phyloP scores from a whole-genome alignment of 92 coral and sea anemone genomes.

The Paramuricea clavata region DNA sequence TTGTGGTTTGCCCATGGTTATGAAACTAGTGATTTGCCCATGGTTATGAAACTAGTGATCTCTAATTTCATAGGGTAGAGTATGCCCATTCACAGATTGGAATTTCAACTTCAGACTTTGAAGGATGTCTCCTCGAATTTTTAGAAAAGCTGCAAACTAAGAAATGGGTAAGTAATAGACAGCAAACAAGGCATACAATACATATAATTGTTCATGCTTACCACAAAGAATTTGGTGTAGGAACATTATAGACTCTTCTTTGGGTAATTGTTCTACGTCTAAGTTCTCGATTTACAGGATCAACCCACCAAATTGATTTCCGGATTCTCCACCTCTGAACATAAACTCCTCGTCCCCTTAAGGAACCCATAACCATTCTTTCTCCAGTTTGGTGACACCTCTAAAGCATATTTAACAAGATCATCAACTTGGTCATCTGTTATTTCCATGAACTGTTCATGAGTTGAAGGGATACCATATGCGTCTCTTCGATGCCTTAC shows the following conservation, averaged over 20 bases:
- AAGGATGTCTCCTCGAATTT: too few relatives aligned
- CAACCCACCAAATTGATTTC: conserved; percentile 65
- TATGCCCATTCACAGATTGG: too few relatives aligned
- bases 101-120: too few relatives aligned
- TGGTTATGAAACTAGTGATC: too few relatives aligned
- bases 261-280: conserved; percentile 62
- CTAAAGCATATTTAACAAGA: conserved; percentile 59
- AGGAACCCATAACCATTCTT: conserved; percentile 71
- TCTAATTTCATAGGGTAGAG: too few relatives aligned
- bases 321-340: conserved; percentile 69
- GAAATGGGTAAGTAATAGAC: too few relatives aligned
- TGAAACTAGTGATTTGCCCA: too few relatives aligned
- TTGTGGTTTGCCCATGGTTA: too few relatives aligned
- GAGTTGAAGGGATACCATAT: not conserved
- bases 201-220: not conserved
- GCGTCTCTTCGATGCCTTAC: conserved; percentile 54
- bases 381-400: conserved; percentile 72
- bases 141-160: too few relatives aligned
- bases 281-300: conserved; percentile 69
- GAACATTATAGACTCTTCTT: conserved; percentile 68
- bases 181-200: too few relatives aligned
- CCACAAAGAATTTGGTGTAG: conserved; percentile 60
- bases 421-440: conserved; percentile 60
- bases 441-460: conserved; percentile 55
- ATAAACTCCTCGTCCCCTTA: conserved; percentile 67